These are phyloP conservation scores for Atractosteus spatula DNA, from an alignment of 2,113 vertebrate genomes.

Conservation along the genomic window DNA sequence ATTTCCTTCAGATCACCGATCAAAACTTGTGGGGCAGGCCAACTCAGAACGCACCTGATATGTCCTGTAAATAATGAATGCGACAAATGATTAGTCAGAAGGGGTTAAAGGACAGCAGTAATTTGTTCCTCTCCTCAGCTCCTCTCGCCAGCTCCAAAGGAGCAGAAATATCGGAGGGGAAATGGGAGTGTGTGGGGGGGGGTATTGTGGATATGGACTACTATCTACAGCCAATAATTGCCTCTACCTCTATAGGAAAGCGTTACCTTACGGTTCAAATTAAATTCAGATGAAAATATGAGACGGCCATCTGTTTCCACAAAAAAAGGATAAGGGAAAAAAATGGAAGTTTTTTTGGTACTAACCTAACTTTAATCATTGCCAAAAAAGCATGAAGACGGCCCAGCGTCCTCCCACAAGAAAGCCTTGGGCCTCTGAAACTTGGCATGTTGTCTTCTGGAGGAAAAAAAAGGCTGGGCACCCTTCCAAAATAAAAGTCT, in stretches of 20 bases:
- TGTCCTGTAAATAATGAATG: constrained; percentile 23
- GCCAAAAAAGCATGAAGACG: constrained; percentile 70
- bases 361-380: constrained; percentile 73
- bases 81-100: constrained; percentile 18
- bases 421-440: constrained; percentile 65
- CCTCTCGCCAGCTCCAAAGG: neutral
- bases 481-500: constrained; percentile 66
- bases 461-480: constrained; percentile 24
- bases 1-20: no score
- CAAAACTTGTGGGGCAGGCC: no score
- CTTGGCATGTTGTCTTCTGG: constrained; percentile 51
- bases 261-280: constrained; percentile 51
- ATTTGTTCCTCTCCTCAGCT: constrained; percentile 8
- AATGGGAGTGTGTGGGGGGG: neutral
- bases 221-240: constrained; percentile 23
- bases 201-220: neutral
- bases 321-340: constrained; percentile 45
- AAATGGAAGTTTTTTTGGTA: constrained; percentile 51
- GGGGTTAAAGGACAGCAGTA: constrained; percentile 17
- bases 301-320: constrained; percentile 55
- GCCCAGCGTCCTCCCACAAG: constrained; percentile 71
- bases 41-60: neutral
- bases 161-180: neutral
- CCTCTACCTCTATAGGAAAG: constrained; percentile 36
- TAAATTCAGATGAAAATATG: constrained; percentile 60